A percentile compares a stretch with the other conserved stretches of the same genome.
These are phyloP conservation scores for Eupristina koningsbergeri DNA, from an alignment of 1,140 invertebrate species.

Conservation along the genomic window DNA sequence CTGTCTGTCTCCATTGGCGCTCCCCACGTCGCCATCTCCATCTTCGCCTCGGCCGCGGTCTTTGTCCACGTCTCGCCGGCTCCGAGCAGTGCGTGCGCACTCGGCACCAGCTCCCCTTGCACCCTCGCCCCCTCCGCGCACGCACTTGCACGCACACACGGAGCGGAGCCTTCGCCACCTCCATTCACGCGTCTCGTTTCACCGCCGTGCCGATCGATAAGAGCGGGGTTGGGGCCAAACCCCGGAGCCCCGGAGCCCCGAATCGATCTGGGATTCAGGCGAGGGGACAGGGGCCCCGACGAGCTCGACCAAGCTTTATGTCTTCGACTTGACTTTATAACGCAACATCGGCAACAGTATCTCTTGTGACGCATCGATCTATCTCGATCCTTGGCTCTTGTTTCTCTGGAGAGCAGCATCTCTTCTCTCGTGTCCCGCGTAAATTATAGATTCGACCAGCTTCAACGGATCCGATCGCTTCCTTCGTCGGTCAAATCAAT, in stretches of 20 bases:
- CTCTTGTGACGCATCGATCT: too few species aligned
- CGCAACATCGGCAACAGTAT: too few species aligned
- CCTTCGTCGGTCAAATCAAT: too few species aligned
- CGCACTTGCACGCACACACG: not conserved
- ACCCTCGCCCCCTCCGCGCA: not conserved
- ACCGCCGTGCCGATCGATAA: conserved; percentile 26
- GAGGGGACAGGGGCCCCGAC: not conserved
- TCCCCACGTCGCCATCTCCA: not conserved
- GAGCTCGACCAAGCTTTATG: too few species aligned
- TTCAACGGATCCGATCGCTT: too few species aligned
- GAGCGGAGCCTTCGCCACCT: not conserved
- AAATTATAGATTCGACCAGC: too few species aligned
- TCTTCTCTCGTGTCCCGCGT: too few species aligned
- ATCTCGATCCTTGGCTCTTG: too few species aligned
- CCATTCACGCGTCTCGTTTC: conserved; percentile 6
- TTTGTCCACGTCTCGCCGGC: not conserved
- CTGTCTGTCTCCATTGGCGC: not conserved
- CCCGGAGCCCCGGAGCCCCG: too few species aligned
- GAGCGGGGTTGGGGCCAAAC: not conserved
- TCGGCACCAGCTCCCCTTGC: not conserved
- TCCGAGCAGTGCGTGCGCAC: not conserved
- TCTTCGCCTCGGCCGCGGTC: not conserved
- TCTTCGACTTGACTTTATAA: not conserved
- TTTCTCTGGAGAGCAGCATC: too few species aligned
- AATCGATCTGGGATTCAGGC: conserved; percentile 40